These are phyloP conservation scores for Poeciliopsis gracilis DNA, from an alignment of 2,797 vertebrate genomes.

Conservation along the genomic window DNA sequence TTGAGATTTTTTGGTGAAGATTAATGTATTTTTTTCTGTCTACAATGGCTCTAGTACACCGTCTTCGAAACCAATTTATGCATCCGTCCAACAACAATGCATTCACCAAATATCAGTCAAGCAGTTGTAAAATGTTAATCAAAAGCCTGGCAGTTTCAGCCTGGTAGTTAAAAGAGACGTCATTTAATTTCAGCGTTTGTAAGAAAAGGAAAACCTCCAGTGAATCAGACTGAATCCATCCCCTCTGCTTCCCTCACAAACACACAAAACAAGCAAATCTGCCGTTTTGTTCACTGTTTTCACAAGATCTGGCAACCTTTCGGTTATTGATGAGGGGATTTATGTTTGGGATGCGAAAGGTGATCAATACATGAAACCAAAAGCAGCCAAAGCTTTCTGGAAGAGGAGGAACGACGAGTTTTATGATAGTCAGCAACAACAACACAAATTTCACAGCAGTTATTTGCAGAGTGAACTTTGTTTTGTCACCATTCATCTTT, in stretches of 20 bases:
- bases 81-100: neutral
- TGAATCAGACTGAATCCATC: neutral
- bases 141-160: neutral
- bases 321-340: neutral
- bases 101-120: neutral
- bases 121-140: neutral
- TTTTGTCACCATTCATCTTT: neutral
- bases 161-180: neutral
- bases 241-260: neutral
- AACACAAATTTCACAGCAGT: neutral
- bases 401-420: neutral
- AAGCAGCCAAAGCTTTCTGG: neutral
- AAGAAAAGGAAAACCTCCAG: neutral
- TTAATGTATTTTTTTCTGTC: too few species aligned
- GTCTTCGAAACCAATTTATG: neutral
- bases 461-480: neutral
- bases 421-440: neutral
- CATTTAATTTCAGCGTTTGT: neutral
- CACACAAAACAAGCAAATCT: neutral
- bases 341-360: neutral
- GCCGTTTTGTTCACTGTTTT: neutral
- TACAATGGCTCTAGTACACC: neutral
- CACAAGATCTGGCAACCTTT: neutral
- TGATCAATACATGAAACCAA: neutral
- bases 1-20: too few species aligned